Evolutionary conservation across 1,140 invertebrate species (phyloP), one percentile per base, ranked within the genome.

Genomic region (Amyelois transitella): DNA sequence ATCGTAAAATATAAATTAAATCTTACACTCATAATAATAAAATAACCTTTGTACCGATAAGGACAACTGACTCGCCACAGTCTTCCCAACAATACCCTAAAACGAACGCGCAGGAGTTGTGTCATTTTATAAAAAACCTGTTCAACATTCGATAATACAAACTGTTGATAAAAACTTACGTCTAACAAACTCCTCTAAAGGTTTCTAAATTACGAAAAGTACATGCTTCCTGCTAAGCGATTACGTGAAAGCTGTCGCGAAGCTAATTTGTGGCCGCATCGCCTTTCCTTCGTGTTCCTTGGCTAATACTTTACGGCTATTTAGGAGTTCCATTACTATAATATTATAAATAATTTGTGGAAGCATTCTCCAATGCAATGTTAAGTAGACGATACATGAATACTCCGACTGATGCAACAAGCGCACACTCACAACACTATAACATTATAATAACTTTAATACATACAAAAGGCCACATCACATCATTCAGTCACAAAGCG

Each of bases 401-500:
- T 72, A 72, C 60, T 66, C 57, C 69, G 68, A 66, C 66, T 69
- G 74, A 81, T 77, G 79, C 79, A 75, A 77, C 79, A 87, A 87
- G 84, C 84, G 66, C 72, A 81, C 80, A 73, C 81, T 72, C 78
- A 75, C 71, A 62, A 71, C 69, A 63, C 60, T 55, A 28, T 75
- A 76, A 81, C 66, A 76, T 60, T 69, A 74, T 51, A 67, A 67
- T 73, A 69, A 62, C 62, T 72, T 77, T 75, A 74, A 77, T 67
- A 81, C 77, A 81, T 88, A 80, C 80, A 83, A 85, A 81, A 88
- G 85, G 85, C 85, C 85, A 86, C 85, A 86, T 77, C 85, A 86
- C 82, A 85, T 87, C 81, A 83, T 86, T 81, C 85, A 83, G 80
- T 88, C 85, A 88, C 82, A 79, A 86, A 86, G 82, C 84, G 84